Percentiles rank a stretch among this genome's conserved stretches.
These are phyloP conservation scores for Hephaestus fuliginosus DNA, from an alignment of 2,797 vertebrate genomes.

Conservation along the genomic window DNA sequence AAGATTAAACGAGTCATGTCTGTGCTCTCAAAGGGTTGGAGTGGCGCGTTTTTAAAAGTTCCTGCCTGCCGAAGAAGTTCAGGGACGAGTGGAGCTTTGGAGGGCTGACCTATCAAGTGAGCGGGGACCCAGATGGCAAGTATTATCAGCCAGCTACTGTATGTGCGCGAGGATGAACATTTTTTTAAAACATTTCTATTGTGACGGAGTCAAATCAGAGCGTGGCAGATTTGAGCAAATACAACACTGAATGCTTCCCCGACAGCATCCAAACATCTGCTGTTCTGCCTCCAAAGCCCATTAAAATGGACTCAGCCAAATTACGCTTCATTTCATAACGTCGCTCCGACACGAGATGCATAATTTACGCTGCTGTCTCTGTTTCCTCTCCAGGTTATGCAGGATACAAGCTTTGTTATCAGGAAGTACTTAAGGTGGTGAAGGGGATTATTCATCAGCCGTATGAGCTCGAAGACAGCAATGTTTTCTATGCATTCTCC, in stretches of 20 bases:
- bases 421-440: slow-evolving; percentile 91
- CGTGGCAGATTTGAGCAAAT: background rate
- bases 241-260: background rate
- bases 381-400: slow-evolving; percentile 82
- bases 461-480: slow-evolving; percentile 85
- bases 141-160: background rate
- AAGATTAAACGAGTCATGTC: slow-evolving; percentile 36
- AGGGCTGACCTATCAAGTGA: slow-evolving; percentile 91
- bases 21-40: slow-evolving; percentile 73
- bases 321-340: slow-evolving; percentile 19
- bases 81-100: slow-evolving; percentile 93
- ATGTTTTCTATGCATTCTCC: slow-evolving; percentile 95
- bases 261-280: background rate
- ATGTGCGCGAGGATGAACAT: background rate
- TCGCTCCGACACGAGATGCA: slow-evolving; percentile 18
- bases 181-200: background rate
- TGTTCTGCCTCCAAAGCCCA: slow-evolving; percentile 7
- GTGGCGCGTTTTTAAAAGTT: slow-evolving; percentile 89
- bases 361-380: slow-evolving; percentile 30
- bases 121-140: slow-evolving; percentile 90
- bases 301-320: slow-evolving; percentile 22
- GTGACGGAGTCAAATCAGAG: background rate
- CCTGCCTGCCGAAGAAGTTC: slow-evolving; percentile 91
- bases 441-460: slow-evolving; percentile 92
- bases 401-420: slow-evolving; percentile 92